Conservation (phyloP, 2,113 vertebrate species). For the Macheiramphus alcinus region DNA sequence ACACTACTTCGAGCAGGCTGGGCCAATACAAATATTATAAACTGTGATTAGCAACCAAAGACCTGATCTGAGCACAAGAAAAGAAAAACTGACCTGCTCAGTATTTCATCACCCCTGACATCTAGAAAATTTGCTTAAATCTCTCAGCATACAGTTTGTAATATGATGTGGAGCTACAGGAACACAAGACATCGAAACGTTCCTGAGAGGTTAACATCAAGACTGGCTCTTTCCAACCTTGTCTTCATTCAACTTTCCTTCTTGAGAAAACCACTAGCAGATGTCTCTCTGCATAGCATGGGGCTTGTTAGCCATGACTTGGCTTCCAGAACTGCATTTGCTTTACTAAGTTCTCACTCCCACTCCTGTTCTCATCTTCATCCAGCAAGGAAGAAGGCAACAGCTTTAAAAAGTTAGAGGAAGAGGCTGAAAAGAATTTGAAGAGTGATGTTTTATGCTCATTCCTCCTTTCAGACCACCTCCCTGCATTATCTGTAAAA, state of each 20-base stretch:
- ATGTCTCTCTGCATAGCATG: neutral
- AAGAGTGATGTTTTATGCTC: neutral
- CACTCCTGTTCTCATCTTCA: neutral
- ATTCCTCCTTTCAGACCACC: neutral
- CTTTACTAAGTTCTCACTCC: neutral
- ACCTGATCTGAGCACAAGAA: neutral
- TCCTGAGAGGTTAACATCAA: neutral
- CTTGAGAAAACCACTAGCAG: neutral
- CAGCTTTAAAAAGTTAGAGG: neutral
- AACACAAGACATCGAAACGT: neutral
- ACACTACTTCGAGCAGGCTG: neutral
- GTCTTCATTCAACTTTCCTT: neutral
- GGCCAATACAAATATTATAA: neutral
- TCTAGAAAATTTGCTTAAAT: neutral
- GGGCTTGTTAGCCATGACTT: neutral
- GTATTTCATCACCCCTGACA: neutral
- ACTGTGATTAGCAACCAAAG: neutral
- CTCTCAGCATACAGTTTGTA: neutral
- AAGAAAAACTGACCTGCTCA: neutral
- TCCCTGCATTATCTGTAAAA: neutral
- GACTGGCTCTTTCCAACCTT: neutral
- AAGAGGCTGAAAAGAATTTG: neutral
- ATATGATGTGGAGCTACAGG: neutral
- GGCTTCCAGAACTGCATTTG: neutral
- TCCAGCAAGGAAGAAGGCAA: neutral